Percentiles rank a stretch among this genome's conserved stretches.
phyloP scores from a whole-genome alignment of 2,797 vertebrate genomes.

The Serranus cabrilla region DNA sequence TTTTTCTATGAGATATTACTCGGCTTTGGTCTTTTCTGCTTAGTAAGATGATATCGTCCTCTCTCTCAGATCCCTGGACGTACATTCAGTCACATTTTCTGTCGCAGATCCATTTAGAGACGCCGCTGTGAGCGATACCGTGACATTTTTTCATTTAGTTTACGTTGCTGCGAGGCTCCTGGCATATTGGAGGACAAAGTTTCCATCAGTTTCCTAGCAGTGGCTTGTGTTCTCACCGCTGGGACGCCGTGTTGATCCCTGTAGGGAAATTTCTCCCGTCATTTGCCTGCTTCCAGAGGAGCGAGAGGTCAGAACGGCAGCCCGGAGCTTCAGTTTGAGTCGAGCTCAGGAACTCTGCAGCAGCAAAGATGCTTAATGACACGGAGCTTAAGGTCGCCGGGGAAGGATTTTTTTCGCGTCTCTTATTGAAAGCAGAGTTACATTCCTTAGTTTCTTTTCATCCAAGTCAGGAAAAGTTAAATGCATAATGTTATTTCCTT shows the following conservation, averaged over 20 bases:
- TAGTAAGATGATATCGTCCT: not conserved
- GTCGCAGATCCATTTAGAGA: not conserved
- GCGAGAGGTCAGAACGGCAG: conserved; percentile 4
- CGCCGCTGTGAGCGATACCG: not conserved
- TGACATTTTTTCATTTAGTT: not conserved
- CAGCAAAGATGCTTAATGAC: conserved; percentile 24
- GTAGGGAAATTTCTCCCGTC: conserved; percentile 8
- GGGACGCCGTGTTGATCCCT: conserved; percentile 1
- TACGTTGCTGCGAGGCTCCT: not conserved
- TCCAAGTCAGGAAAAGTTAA: no score
- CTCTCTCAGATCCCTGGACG: not conserved
- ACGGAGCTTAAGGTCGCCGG: conserved; percentile 11
- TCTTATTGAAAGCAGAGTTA: not conserved
- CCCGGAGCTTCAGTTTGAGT: conserved; percentile 1
- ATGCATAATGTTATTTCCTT: no score
- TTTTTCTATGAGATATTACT: not conserved
- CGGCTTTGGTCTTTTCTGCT: not conserved
- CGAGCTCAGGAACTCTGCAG: conserved; percentile 8
- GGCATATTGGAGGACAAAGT: not conserved
- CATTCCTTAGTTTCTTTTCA: no score
- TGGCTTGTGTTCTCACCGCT: not conserved
- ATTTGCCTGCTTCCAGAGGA: conserved; percentile 6
- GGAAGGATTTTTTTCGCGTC: not conserved
- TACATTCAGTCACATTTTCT: not conserved
- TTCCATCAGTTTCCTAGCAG: not conserved